Conservation (phyloP, 2,113 vertebrate genomes). For the Pelecanoides urinatrix region DNA sequence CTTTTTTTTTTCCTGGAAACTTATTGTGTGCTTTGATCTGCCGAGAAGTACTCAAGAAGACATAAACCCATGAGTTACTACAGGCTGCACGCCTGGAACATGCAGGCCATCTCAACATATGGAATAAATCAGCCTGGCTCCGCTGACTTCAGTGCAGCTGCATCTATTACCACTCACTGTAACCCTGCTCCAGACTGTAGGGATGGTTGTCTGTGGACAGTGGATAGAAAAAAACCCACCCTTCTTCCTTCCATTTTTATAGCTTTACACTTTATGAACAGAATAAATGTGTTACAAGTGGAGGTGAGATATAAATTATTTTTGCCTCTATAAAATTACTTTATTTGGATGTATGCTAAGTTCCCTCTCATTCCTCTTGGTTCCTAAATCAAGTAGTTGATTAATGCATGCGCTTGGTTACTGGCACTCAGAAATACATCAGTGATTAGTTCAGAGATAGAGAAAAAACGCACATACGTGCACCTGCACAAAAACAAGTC, state of each 20-base stretch:
- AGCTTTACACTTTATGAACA: background rate
- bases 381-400: slow-evolving; percentile 28
- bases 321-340: background rate
- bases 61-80: slow-evolving; percentile 9
- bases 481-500: background rate
- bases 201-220: background rate
- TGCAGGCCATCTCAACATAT: background rate
- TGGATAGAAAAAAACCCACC: background rate
- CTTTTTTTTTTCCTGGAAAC: background rate
- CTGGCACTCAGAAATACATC: background rate
- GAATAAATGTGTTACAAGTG: background rate
- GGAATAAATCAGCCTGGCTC: background rate
- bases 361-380: background rate
- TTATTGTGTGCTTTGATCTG: background rate
- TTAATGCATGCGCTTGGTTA: background rate
- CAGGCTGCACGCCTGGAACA: background rate
- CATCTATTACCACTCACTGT: background rate
- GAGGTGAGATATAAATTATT: background rate
- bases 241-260: background rate
- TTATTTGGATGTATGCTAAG: background rate
- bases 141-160: background rate
- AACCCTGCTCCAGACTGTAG: background rate
- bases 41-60: background rate
- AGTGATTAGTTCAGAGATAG: background rate
- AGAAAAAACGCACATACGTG: background rate